Evolutionary conservation across 2,797 vertebrate species (phyloP), one percentile per base, ranked within the genome.

Genomic region (Pristis pectinata): DNA sequence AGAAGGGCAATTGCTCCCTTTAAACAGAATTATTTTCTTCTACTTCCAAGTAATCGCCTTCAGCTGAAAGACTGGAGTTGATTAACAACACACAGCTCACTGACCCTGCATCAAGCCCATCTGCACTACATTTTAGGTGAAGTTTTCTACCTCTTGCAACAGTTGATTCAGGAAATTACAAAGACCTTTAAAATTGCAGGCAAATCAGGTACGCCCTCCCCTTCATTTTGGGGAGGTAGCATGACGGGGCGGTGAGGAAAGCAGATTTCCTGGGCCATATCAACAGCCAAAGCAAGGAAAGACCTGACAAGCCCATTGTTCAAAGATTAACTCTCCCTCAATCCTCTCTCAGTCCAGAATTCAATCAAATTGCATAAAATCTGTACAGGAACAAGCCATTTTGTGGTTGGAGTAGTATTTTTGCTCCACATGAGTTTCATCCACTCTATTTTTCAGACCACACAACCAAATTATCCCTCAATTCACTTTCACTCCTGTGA

Each of bases 41-140:
- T n/a, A 87, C 53, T 87, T 87, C 83, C 83, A 59, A 87, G 83
- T 30, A 87, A 87, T 87, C 11, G 56, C 83, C 83, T 87, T 87
- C 83, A 87, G 83, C 83, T 87, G 53, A 56, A 61, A 61, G 56
- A n/a, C 83, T 87, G 83, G 83, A 61, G 56, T 15, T 87, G 83
- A 87, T 87, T 87, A 87, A 87, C 53, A 61, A 87, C 83, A 61
- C 83, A 87, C 53, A 87, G 30, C 34, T 11, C 15, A 34, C 27
- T 59, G 83, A 59, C 83, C 56, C 56, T n/a, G 27, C 11, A 59
- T 4, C 83, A 87, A 59, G 53, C 83, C 83, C 83, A 87, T 87
- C 83, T 87, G 83, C 83, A 87, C 83, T 34, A 59, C 56, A n/a
- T 34, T 87, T 87, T 61, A 87, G 53, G 30, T 61, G 56, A 87